Evolutionary conservation across 2,888 invertebrate genomes (phyloP).

Genomic region (Calameuta pallipes): DNA sequence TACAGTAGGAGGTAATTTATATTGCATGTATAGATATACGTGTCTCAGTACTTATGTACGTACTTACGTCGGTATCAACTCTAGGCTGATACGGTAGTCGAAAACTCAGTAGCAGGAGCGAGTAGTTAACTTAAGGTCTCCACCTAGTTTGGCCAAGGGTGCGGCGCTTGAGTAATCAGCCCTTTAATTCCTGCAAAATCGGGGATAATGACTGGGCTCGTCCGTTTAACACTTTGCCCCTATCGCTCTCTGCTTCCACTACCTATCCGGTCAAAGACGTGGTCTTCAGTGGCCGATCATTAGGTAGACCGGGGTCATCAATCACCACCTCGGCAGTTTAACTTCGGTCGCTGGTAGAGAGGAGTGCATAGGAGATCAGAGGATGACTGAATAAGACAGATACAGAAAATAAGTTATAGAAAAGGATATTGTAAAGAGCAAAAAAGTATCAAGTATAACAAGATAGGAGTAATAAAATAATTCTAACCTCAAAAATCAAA

Average conservation of each 20-base stretch:
- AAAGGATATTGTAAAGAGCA: background rate
- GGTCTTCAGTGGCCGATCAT: conserved; percentile 42
- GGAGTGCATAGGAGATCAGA: background rate
- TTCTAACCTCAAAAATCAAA: background rate
- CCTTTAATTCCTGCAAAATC: conserved; percentile 50
- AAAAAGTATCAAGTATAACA: background rate
- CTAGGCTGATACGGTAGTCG: background rate
- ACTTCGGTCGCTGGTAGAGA: conserved; percentile 41
- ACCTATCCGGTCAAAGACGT: conserved; percentile 1
- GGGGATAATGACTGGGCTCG: conserved; percentile 45
- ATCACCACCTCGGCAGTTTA: conserved; percentile 47
- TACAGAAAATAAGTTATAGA: background rate
- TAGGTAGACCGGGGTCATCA: conserved; percentile 49
- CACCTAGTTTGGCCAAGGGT: conserved; percentile 20
- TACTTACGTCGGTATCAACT: background rate
- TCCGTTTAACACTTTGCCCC: conserved; percentile 33
- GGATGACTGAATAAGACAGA: background rate
- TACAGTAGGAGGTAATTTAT: background rate
- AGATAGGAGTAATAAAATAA: background rate
- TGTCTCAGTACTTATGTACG: background rate
- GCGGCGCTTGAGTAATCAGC: conserved; percentile 46
- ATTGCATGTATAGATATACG: background rate
- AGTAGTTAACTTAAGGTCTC: background rate
- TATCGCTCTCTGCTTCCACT: conserved; percentile 15
- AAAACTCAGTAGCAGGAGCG: background rate